Base-by-base conservation (phyloP, 2,797 vertebrate genomes). In the Macrochelys suwanniensis region DNA sequence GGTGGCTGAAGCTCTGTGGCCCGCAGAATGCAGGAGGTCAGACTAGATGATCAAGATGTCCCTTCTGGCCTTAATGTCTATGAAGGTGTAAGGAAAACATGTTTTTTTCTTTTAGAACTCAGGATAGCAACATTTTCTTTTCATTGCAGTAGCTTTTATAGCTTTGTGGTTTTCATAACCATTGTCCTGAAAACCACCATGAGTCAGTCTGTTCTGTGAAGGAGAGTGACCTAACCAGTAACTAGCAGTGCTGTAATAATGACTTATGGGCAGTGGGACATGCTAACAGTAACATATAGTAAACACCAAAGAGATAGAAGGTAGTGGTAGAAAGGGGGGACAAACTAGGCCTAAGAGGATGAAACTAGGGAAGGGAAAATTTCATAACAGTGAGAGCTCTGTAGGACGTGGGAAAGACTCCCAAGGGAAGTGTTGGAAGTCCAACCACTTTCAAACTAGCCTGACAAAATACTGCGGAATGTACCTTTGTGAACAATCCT, bases 211-310 rank as follows among this genome's bases (percentile, higher is more conserved):
- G 85, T 95, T 96, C 84, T 91, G 94, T 95, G 51, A 97, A 96
- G 82, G 96, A 97, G 97, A 97, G 96, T 97, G 96, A 97, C 88
- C 96, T 97, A 97, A 97, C 93, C 93, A 92, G 96, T 97, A 96
- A 97, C 96, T 92, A 97, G 95, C 76, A 96, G 96, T 95, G 74
- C 91, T 96, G 95, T 92, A 85, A 82, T 83, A 89, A 93, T 95
- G 96, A 82, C 92, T 56, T 56, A 91, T 92, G 21, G 3, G n/a
- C 19, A 42, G 37, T 42, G 89, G 80, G 68, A 90, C 80, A 91
- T 0, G 49, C 93, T 94, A 97, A 85, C 94, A 17, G 65, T 95
- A 97, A 97, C 97, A 96, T 84, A 92, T 53, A 97, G 91, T 94
- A 97, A 92, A 79, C 80, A 45, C 90, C 96, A 93, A 96, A 94